Evolutionary conservation across 2,113 vertebrate genomes (phyloP).

Genomic region (Hyaena hyaena): DNA sequence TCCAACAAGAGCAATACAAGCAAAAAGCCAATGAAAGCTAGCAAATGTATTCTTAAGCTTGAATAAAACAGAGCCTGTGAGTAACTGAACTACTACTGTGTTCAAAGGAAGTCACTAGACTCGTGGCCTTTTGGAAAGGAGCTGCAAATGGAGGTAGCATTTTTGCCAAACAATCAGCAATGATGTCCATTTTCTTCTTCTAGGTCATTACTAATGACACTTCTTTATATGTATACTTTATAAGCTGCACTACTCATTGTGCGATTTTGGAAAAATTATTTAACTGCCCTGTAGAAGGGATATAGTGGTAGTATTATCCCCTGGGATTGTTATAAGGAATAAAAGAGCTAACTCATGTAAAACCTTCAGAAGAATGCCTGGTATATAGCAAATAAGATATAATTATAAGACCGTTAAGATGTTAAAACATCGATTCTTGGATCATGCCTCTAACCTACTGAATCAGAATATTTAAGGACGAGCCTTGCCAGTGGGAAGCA

Average conservation of each 20-base stretch:
- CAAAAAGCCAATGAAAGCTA: neutral
- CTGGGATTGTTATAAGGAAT: neutral
- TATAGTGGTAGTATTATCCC: neutral
- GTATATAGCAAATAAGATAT: neutral
- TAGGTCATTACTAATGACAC: neutral
- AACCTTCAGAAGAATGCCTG: neutral
- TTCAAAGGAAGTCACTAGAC: neutral
- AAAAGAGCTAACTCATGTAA: neutral
- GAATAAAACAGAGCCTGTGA: neutral
- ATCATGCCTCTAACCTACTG: neutral
- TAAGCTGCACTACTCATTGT: neutral
- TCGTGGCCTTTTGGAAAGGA: neutral
- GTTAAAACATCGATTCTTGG: neutral
- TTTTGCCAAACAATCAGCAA: neutral
- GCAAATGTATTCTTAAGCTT: neutral
- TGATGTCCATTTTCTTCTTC: neutral
- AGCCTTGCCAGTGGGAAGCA: neutral
- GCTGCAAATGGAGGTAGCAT: neutral
- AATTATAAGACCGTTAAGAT: neutral
- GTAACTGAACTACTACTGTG: neutral
- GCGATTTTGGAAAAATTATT: neutral
- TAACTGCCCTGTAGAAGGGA: neutral
- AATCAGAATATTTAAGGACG: neutral
- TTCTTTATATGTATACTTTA: neutral
- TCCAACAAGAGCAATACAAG: neutral